phyloP scores from a whole-genome alignment of 2,888 invertebrate genomes.

The Ctena decussata region DNA sequence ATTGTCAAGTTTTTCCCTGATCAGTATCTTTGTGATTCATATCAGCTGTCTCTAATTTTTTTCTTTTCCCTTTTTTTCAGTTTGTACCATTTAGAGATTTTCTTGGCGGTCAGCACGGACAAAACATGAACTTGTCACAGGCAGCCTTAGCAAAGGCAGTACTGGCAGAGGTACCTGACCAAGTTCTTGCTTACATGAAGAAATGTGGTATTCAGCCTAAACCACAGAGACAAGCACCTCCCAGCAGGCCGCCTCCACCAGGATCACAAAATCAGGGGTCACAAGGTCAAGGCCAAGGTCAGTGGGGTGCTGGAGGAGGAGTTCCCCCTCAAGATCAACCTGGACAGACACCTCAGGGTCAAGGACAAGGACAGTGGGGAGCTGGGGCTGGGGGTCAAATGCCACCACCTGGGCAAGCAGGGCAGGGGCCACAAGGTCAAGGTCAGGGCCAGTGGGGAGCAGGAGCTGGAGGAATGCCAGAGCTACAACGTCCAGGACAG shows the following conservation, averaged over 20 bases:
- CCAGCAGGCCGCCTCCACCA: conserved; percentile 21
- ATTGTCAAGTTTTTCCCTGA: too few species aligned
- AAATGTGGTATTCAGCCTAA: conserved; percentile 77
- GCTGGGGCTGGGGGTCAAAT: background rate
- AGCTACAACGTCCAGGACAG: background rate
- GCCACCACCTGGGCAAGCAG: too few species aligned
- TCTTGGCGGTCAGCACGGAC: conserved; percentile 59
- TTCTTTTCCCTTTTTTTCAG: conserved; percentile 60
- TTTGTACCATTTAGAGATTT: conserved; percentile 85
- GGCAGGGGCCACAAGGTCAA: background rate
- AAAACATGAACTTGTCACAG: conserved; percentile 71
- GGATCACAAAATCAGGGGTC: background rate
- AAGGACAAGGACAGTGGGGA: background rate
- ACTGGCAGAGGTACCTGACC: conserved; percentile 85
- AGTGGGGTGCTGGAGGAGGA: conserved; percentile 5
- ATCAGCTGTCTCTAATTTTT: too few species aligned
- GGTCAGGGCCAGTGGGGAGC: conserved; percentile 11
- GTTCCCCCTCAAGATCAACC: background rate
- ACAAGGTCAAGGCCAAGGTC: conserved; percentile 28
- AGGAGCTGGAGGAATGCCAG: background rate
- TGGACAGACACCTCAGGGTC: conserved; percentile 31
- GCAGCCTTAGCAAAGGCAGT: conserved; percentile 88
- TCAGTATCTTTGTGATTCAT: too few species aligned
- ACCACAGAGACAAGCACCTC: conserved; percentile 38
- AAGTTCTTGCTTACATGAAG: conserved; percentile 88